Evolutionary conservation across 64 coral and sea anemone genomes (phyloP).

Genomic region (Pocillopora damicornis): DNA sequence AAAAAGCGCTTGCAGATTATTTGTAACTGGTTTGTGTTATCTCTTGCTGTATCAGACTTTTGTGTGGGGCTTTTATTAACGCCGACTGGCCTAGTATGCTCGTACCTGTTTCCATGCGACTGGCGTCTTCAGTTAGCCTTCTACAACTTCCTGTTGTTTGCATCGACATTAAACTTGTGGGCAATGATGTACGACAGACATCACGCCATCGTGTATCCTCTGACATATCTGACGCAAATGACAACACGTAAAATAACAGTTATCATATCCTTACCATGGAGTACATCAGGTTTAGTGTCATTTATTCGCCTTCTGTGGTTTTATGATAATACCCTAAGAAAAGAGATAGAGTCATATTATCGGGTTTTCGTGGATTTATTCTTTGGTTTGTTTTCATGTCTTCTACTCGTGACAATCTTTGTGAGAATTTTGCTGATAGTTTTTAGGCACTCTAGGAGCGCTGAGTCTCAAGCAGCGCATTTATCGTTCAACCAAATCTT

Average conservation of each 20-base stretch:
- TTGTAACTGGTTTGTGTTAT: slow-evolving; percentile 47
- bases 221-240: background rate
- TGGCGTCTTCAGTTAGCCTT: slow-evolving; percentile 1
- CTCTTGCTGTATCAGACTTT: slow-evolving; percentile 42
- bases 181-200: background rate
- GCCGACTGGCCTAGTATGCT: slow-evolving; percentile 16
- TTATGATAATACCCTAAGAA: background rate
- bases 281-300: background rate
- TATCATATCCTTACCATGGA: background rate
- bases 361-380: background rate
- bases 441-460: background rate
- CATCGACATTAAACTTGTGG: slow-evolving; percentile 9
- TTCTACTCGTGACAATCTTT: background rate
- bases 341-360: background rate
- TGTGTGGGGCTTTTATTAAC: slow-evolving; percentile 20
- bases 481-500: background rate
- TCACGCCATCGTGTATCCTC: background rate
- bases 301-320: background rate
- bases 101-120: background rate
- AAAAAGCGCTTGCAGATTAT: slow-evolving; percentile 19
- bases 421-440: background rate
- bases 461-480: background rate
- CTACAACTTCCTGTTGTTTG: slow-evolving; percentile 4
- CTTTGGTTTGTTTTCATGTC: background rate
- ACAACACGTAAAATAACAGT: background rate